phyloP scores from a whole-genome alignment of 2,888 invertebrate species.

The Listrodromus nycthemerus region DNA sequence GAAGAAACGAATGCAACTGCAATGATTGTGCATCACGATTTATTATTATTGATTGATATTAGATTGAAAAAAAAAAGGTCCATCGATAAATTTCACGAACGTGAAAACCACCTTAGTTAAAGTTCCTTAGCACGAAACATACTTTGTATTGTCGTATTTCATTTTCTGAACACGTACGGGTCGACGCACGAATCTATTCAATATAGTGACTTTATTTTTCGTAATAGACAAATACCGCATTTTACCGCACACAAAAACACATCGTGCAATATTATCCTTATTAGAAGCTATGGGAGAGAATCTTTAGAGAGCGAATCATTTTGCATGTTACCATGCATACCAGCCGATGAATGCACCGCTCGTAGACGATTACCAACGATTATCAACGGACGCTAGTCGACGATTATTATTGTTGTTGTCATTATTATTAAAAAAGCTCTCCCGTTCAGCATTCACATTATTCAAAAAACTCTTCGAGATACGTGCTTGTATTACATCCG shows the following conservation, averaged over 20 bases:
- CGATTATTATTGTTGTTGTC: neutral
- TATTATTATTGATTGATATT: slow-evolving; percentile 38
- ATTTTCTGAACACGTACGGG: slow-evolving; percentile 26
- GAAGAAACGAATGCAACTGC: slow-evolving; percentile 53
- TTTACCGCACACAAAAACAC: neutral
- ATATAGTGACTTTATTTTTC: neutral
- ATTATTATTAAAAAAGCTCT: neutral
- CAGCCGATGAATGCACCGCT: slow-evolving; percentile 49
- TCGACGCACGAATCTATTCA: slow-evolving; percentile 22
- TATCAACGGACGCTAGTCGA: slow-evolving; percentile 14
- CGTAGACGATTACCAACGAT: too few relatives aligned
- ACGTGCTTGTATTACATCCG: slow-evolving; percentile 20
- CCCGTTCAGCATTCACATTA: slow-evolving; percentile 40
- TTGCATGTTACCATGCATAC: slow-evolving; percentile 61
- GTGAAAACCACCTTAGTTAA: slow-evolving; percentile 36
- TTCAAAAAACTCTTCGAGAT: slow-evolving; percentile 43
- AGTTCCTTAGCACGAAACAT: slow-evolving; percentile 55
- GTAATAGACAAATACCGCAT: neutral
- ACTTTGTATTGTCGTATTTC: slow-evolving; percentile 25
- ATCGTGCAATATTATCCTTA: slow-evolving; percentile 30
- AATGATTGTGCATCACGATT: slow-evolving; percentile 39
- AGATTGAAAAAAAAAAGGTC: slow-evolving; percentile 8
- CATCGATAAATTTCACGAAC: slow-evolving; percentile 44
- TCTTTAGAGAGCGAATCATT: slow-evolving; percentile 39
- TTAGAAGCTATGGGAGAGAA: slow-evolving; percentile 24